Conservation (phyloP, 2,888 invertebrate genomes). For the Scaptomyza tumidula region DNA sequence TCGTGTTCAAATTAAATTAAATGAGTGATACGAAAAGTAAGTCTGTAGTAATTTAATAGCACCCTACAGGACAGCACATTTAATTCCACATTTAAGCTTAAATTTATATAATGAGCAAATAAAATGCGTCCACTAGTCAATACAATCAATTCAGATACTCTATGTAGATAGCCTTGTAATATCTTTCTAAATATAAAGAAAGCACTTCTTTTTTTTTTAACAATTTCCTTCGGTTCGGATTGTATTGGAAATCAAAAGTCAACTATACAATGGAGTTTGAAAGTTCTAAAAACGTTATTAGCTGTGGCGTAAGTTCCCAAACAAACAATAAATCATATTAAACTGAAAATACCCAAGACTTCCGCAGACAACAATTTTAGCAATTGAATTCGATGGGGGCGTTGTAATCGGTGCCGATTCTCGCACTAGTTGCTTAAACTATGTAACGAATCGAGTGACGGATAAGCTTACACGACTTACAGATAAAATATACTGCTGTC, state of each 20-base stretch:
- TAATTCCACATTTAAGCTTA: too few relatives aligned
- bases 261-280: background rate
- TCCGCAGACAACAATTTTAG: constrained; percentile 95
- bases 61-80: too few relatives aligned
- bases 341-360: background rate
- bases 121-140: too few relatives aligned
- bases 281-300: background rate
- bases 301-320: constrained; percentile 19
- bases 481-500: constrained; percentile 97
- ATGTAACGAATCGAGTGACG: constrained; percentile 96
- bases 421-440: constrained; percentile 95
- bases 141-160: background rate
- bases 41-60: too few relatives aligned
- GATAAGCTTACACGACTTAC: constrained; percentile 97
- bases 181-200: background rate
- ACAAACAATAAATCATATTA: too few relatives aligned
- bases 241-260: background rate
- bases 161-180: background rate
- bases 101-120: too few relatives aligned
- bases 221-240: too few relatives aligned
- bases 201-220: background rate
- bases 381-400: constrained; percentile 96
- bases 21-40: too few relatives aligned
- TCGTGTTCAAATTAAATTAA: too few relatives aligned
- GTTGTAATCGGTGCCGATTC: constrained; percentile 99